A percentile compares a stretch with the other conserved stretches of the same genome.
Conservation (phyloP, 2,888 invertebrate species). For the Oscheius sp. region DNA sequence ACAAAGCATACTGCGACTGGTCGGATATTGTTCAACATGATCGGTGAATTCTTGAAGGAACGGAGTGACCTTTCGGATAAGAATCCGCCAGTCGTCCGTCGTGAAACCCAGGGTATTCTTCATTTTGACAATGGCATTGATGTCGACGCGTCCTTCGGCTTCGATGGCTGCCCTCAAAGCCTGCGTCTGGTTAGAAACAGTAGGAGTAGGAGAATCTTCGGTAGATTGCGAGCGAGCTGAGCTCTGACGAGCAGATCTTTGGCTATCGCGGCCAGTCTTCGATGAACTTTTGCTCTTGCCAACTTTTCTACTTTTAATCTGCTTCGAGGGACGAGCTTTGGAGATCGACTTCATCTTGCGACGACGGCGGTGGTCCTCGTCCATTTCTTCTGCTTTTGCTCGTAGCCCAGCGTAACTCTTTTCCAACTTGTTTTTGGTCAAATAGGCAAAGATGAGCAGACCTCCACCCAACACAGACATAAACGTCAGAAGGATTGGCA, state of each 20-base stretch:
- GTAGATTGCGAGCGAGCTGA: too few relatives aligned
- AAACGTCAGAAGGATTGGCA: background rate
- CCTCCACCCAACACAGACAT: background rate
- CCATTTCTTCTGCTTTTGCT: too few relatives aligned
- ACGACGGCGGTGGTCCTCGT: too few relatives aligned
- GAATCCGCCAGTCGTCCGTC: background rate
- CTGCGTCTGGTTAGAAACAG: too few relatives aligned
- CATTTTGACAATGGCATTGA: background rate
- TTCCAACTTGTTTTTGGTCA: background rate
- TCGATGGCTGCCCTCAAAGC: too few relatives aligned
- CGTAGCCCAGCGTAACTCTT: background rate
- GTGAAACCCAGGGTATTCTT: background rate
- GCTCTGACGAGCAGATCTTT: too few relatives aligned
- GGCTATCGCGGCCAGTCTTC: too few relatives aligned
- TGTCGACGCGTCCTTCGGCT: too few relatives aligned
- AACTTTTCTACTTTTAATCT: constrained; percentile 66
- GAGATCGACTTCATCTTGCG: too few relatives aligned
- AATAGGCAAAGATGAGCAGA: background rate
- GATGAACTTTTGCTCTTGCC: constrained; percentile 40
- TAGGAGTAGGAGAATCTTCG: too few relatives aligned
- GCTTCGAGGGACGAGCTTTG: constrained; percentile 70
- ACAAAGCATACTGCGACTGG: background rate
- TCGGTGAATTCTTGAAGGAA: constrained; percentile 11
- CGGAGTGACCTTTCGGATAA: background rate
- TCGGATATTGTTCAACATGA: background rate